Conservation (phyloP, 2,113 vertebrate species). For the Anhinga rufa region DNA sequence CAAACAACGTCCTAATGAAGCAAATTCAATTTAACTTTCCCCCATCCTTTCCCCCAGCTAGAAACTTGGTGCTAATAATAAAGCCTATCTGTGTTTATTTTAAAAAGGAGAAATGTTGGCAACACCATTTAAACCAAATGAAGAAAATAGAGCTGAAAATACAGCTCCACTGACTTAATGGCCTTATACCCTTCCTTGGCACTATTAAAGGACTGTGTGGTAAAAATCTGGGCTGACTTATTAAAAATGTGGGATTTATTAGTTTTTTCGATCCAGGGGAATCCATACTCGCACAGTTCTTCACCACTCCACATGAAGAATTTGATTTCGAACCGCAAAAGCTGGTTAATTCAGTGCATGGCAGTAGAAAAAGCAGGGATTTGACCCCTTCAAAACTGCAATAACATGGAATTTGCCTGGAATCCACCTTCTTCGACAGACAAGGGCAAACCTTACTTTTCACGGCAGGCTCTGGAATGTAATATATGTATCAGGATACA, state of each 20-base stretch:
- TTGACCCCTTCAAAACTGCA: not conserved
- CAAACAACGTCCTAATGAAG: conserved; percentile 38
- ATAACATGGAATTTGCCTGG: not conserved
- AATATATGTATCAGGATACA: not conserved
- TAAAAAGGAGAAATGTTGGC: not conserved
- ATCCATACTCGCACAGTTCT: not conserved
- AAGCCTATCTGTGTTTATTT: not conserved
- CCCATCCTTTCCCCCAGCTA: not conserved
- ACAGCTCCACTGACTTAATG: not conserved
- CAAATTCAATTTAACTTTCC: conserved; percentile 33
- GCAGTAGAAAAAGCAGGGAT: not conserved
- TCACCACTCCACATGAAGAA: not conserved
- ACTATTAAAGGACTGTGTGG: not conserved
- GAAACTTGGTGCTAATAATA: not conserved
- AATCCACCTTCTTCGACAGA: not conserved
- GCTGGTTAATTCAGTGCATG: not conserved
- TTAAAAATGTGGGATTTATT: not conserved
- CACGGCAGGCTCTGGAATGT: not conserved
- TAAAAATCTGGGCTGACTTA: not conserved
- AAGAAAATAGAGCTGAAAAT: not conserved
- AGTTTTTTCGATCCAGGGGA: not conserved
- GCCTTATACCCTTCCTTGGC: not conserved
- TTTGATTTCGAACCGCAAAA: not conserved
- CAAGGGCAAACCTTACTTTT: not conserved
- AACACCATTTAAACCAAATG: not conserved